phyloP scores from a whole-genome alignment of 92 coral and sea anemone species.

The Zoanthus solanderi region DNA sequence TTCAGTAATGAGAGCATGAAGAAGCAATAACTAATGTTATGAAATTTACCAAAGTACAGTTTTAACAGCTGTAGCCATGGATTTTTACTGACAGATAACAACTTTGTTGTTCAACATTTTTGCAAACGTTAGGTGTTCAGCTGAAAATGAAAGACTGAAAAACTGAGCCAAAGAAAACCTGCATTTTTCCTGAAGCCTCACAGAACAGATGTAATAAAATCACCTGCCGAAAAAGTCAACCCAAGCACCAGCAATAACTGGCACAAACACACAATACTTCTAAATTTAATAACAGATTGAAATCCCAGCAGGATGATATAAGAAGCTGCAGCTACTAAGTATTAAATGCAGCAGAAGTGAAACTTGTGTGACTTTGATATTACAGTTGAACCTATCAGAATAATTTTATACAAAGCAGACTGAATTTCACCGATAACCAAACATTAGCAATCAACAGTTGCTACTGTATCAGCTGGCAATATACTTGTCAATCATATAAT shows the following conservation, averaged over 20 bases:
- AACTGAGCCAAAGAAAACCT: background rate
- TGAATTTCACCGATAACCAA: slow-evolving; percentile 26
- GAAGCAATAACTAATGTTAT: slow-evolving; percentile 26
- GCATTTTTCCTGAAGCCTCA: background rate
- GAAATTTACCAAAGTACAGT: slow-evolving; percentile 12
- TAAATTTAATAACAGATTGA: slow-evolving; percentile 14
- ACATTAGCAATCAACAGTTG: slow-evolving; percentile 14
- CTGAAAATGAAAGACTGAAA: background rate
- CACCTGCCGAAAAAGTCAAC: slow-evolving; percentile 42
- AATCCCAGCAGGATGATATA: slow-evolving; percentile 39
- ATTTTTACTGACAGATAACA: background rate
- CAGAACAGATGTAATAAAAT: slow-evolving; percentile 15
- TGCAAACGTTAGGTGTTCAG: background rate
- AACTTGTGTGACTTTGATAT: background rate
- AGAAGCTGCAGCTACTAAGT: background rate
- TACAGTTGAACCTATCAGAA: background rate
- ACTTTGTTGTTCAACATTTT: background rate
- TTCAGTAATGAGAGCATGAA: slow-evolving; percentile 29
- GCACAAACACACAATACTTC: slow-evolving; percentile 17
- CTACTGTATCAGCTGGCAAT: background rate
- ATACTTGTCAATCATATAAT: background rate
- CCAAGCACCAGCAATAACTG: slow-evolving; percentile 5
- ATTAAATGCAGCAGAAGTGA: slow-evolving; percentile 2
- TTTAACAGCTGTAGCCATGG: background rate
- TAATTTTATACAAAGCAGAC: background rate